Evolutionary conservation across 1,140 invertebrate species (phyloP).

Genomic region (Drosophila pruinosa): DNA sequence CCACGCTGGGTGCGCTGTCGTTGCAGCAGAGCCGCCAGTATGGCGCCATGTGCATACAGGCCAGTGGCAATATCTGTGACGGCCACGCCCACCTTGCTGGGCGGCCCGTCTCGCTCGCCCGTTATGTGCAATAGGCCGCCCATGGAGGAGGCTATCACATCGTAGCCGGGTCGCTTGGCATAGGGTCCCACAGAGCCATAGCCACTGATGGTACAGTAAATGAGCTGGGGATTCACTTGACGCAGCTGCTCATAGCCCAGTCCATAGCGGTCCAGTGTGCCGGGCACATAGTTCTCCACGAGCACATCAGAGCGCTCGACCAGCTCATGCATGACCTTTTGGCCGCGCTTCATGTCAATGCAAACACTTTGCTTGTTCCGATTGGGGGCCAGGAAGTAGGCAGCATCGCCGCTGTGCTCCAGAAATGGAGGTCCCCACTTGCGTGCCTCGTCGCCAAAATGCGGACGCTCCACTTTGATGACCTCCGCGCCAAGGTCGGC

Average conservation of each 20-base stretch:
- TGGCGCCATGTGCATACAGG: slow-evolving; percentile 97
- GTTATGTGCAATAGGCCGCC: slow-evolving; percentile 96
- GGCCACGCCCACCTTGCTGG: slow-evolving; percentile 96
- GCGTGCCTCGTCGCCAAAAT: slow-evolving; percentile 92
- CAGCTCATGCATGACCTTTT: slow-evolving; percentile 89
- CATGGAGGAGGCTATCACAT: slow-evolving; percentile 96
- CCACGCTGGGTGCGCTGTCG: slow-evolving; percentile 90
- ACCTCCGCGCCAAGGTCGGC: slow-evolving; percentile 97
- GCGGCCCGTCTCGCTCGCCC: slow-evolving; percentile 91
- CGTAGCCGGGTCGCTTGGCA: slow-evolving; percentile 93
- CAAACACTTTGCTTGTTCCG: slow-evolving; percentile 98
- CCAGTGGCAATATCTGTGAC: slow-evolving; percentile 97
- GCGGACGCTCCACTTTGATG: slow-evolving; percentile 93
- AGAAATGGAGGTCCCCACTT: slow-evolving; percentile 97
- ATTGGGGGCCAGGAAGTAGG: slow-evolving; percentile 95
- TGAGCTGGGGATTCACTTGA: slow-evolving; percentile 89
- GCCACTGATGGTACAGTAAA: slow-evolving; percentile 97
- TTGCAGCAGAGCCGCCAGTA: slow-evolving; percentile 94
- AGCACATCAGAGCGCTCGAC: slow-evolving; percentile 92
- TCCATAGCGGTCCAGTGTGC: slow-evolving; percentile 90
- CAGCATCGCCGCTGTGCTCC: slow-evolving; percentile 87
- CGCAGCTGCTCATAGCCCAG: slow-evolving; percentile 92
- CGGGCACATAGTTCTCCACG: slow-evolving; percentile 97
- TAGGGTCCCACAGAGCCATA: slow-evolving; percentile 96
- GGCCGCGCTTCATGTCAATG: slow-evolving; percentile 93